A percentile compares a stretch with the other conserved stretches of the same genome.
These are phyloP conservation scores for Ptyas mucosa DNA, from an alignment of 2,113 vertebrate genomes.

Conservation along the genomic window DNA sequence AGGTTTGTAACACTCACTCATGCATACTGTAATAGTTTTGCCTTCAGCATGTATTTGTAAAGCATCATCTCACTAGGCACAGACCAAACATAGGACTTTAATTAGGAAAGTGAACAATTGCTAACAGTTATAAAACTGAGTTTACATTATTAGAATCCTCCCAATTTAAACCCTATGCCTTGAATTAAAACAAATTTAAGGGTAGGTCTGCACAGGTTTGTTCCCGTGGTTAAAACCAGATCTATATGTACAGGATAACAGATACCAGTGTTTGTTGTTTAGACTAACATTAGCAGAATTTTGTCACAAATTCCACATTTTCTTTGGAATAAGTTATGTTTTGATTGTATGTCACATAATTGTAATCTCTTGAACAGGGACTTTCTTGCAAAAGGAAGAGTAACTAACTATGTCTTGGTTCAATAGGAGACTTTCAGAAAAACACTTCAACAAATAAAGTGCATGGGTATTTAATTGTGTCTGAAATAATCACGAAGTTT, in stretches of 20 bases:
- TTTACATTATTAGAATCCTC: background rate
- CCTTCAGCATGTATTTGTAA: background rate
- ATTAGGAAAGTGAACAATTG: background rate
- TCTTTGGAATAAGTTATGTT: background rate
- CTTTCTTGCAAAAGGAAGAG: background rate
- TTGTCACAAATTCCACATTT: background rate
- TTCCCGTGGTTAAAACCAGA: background rate
- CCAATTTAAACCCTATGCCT: background rate
- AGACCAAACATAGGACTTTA: background rate
- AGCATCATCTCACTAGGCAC: background rate
- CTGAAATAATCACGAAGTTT: background rate
- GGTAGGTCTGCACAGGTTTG: background rate
- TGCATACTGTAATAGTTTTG: background rate
- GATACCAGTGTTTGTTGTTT: background rate
- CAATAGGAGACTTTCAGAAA: background rate
- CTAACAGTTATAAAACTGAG: background rate
- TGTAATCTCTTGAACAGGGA: background rate
- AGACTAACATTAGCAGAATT: background rate
- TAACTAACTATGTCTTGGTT: background rate
- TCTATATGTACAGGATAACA: background rate
- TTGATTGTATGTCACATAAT: too few species aligned
- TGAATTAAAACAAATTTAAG: background rate
- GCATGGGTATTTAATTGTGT: background rate
- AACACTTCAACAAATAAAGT: background rate
- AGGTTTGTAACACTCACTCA: slow-evolving; percentile 16